phyloP scores from a whole-genome alignment of 1,140 invertebrate genomes.

The Oryctes rhinoceros region DNA sequence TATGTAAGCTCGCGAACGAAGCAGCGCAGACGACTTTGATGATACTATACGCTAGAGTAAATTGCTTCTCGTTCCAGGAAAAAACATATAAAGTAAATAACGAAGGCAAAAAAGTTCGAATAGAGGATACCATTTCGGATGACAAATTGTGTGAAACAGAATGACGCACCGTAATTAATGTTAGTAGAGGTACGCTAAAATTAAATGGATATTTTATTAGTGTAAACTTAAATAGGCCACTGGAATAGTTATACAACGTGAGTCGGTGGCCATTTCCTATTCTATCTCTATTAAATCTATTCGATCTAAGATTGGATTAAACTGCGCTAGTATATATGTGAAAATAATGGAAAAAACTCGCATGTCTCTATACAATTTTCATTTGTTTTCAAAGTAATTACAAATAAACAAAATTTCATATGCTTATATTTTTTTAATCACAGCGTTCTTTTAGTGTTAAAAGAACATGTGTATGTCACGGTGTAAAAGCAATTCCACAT shows the following conservation, averaged over 20 bases:
- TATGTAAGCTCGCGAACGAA: neutral
- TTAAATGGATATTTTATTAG: neutral
- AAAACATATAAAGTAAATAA: conserved; percentile 15
- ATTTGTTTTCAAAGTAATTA: no score
- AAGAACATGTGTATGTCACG: no score
- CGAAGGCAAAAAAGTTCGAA: neutral
- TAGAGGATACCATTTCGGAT: neutral
- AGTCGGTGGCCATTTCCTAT: no score
- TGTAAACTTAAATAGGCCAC: neutral
- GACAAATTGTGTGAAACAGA: neutral
- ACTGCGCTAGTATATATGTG: no score
- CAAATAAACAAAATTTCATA: no score
- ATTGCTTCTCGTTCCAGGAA: conserved; percentile 19
- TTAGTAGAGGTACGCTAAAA: neutral
- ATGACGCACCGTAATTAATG: neutral
- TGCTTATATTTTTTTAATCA: no score
- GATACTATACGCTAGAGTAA: neutral
- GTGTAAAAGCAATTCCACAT: no score
- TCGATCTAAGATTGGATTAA: no score
- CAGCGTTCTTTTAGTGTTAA: no score
- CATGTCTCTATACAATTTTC: no score
- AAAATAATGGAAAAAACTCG: no score
- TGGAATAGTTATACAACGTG: neutral
- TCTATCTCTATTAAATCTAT: no score
- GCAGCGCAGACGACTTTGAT: neutral